Base-by-base conservation (phyloP, 2,113 vertebrate species). In the Rhinogobius similis region DNA sequence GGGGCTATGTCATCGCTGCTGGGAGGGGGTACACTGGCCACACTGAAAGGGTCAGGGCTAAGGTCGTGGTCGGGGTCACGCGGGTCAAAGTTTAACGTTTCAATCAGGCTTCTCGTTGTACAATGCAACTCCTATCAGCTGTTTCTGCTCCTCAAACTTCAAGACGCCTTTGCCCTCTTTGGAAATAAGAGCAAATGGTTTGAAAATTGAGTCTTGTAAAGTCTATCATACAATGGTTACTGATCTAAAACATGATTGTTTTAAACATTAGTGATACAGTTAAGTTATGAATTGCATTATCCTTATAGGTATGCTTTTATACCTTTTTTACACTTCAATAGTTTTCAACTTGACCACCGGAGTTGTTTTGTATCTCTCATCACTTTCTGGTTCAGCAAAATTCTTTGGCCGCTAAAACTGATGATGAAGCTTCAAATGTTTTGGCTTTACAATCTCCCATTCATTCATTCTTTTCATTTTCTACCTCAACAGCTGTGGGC, bases 41-140 rank as follows among this genome's bases (percentile, higher is more conserved):
- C 70, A 29, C 55, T 75, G 56, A 24, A 61, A 62, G 70, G 86
- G 81, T 86, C 82, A 73, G 73, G 38, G 55, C 24, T 12, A 43
- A 67, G 48, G 68, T 68, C 63, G 7, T 10, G 43, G 67, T 62
- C 4, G 2, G 74, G 81, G 83, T 89, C 83, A 79, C 0, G 0
- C n/a, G 78, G 77, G 80, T 84, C 76, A 82, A 66, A 79, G 84
- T 73, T 76, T 44, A 79, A 80, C 38, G 14, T 86, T 83, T 86
- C 72, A 77, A 68, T 90, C 75, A 27, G 52, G 67, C 59, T 5
- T 46, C 69, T 79, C 55, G 58, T 64, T 12, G 10, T 61, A 55
- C 64, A 44, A 58, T 11, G 78, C 44, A 12, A n/a, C 63, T 75
- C 62, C 53, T 43, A 65, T 82, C 75, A 82, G 77, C 76, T 65